Base-by-base conservation (phyloP, 2,797 vertebrate species). In the Karalla daura region DNA sequence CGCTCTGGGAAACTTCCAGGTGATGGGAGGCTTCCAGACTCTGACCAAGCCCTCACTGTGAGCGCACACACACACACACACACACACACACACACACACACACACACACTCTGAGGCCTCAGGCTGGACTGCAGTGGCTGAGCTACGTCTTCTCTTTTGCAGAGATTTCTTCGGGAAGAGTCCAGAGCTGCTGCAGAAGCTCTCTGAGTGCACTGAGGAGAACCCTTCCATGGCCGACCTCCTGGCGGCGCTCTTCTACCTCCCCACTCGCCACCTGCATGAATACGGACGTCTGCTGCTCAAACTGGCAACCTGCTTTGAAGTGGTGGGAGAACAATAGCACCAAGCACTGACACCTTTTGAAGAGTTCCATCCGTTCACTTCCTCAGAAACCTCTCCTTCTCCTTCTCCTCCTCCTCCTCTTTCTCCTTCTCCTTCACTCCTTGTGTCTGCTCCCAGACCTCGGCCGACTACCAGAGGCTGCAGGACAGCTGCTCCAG, bases 151-250 rank as follows among this genome's bases (percentile, higher is more conserved):
- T 71, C 62, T 55, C 23, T 3, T 53, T 32, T 32, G 0, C 25
- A 95, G 98, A 71, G 97, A 98, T 67, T 93, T 96, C 74, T 93
- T 98, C 69, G 96, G 95, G 85, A 99, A 97, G 92, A 96, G 91
- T 64, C 94, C 94, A 0, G 95, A 96, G 69, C 84, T 95, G 15
- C 89, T 98, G 17, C 95, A 96, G 88, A 93, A 88, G 73, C 89
- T 98, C 62, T 92, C 93, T 0, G 95, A 97, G 84, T 90, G 91
- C 82, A 91, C 83, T 18, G 96, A 97, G 66, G 97, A 97, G 62
- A 94, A 86, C 65, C 71, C 88, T 0, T 63, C 94, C 41, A 86
- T 94, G 15, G 78, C 92, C 13, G 96, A 99, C 88, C 87, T 95
- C 66, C 81, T 98, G 81, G 90, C 90, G 80, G 82, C 91, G 47